A percentile compares a stretch with the other conserved stretches of the same genome.
Conservation (phyloP, 2,797 vertebrate species). For the Notoglanidium macrostoma region DNA sequence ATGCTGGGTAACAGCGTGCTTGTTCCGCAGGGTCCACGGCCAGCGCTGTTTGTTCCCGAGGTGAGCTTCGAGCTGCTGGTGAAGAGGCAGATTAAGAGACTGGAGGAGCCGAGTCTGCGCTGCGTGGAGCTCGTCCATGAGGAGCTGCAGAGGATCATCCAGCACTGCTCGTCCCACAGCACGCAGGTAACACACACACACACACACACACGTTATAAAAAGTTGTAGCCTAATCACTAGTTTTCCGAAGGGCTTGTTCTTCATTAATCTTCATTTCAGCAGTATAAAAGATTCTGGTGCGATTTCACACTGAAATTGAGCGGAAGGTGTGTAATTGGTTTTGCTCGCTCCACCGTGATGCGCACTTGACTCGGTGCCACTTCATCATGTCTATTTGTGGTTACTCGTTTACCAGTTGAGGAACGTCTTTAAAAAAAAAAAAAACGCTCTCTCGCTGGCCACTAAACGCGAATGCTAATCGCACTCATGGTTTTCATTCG, state of each 20-base stretch:
- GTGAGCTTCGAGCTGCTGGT: conserved; percentile 83
- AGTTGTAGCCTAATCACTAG: not conserved
- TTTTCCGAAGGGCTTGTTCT: not conserved
- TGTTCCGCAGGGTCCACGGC: conserved; percentile 75
- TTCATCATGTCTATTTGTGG: not conserved
- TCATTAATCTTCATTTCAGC: not conserved
- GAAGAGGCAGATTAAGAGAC: conserved; percentile 83
- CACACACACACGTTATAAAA: not conserved
- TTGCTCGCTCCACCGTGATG: not conserved
- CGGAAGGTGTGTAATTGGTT: conserved; percentile 23
- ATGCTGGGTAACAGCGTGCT: conserved; percentile 27
- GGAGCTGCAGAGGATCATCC: conserved; percentile 84
- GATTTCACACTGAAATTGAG: conserved; percentile 11
- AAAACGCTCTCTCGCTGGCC: not conserved
- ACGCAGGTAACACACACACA: conserved; percentile 71
- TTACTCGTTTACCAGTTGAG: not conserved
- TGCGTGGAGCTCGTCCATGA: conserved; percentile 85
- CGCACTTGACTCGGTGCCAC: too few relatives aligned
- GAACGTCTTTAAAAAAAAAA: too few relatives aligned
- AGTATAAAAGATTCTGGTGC: not conserved
- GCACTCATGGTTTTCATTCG: not conserved
- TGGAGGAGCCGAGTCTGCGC: conserved; percentile 82
- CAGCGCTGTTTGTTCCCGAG: conserved; percentile 82
- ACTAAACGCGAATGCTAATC: not conserved
- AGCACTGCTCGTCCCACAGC: conserved; percentile 81